A percentile compares a stretch with the other conserved stretches of the same genome.
These are phyloP conservation scores for Pinctada fucata DNA, from an alignment of 2,888 invertebrate species.

Conservation along the genomic window DNA sequence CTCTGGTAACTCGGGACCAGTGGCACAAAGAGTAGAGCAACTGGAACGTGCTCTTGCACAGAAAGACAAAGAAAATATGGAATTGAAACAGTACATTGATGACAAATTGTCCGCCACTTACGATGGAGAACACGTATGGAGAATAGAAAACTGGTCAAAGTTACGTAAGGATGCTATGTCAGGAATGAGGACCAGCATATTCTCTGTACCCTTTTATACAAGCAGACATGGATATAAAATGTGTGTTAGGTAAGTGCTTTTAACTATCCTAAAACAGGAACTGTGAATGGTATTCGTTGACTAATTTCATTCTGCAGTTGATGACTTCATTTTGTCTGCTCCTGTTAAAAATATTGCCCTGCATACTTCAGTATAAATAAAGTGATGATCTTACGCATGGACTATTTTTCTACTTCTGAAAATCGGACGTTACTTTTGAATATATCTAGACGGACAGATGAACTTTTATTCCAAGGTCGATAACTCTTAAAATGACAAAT, in stretches of 20 bases:
- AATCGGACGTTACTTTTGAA: too few relatives aligned
- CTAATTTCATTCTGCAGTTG: too few relatives aligned
- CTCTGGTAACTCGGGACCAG: constrained; percentile 30
- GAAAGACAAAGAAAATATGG: constrained; percentile 42
- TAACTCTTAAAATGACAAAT: too few relatives aligned
- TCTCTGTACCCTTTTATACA: constrained; percentile 73
- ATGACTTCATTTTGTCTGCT: too few relatives aligned
- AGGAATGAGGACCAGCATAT: constrained; percentile 67
- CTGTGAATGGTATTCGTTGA: too few relatives aligned
- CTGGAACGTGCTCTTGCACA: constrained; percentile 53
- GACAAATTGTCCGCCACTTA: constrained; percentile 64
- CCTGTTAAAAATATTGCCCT: too few relatives aligned
- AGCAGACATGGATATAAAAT: constrained; percentile 72
- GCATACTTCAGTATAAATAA: too few relatives aligned
- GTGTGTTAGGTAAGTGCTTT: constrained; percentile 52
- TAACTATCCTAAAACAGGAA: too few relatives aligned
- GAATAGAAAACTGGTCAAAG: constrained; percentile 66
- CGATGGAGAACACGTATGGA: constrained; percentile 74
- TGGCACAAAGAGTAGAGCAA: constrained; percentile 47
- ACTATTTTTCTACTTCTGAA: neutral
- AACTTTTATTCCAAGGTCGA: too few relatives aligned
- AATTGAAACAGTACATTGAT: constrained; percentile 46
- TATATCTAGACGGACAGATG: too few relatives aligned
- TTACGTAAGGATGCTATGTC: constrained; percentile 67
- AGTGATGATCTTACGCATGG: too few relatives aligned